Base-by-base conservation (phyloP, 2,888 invertebrate genomes). In the Lissonota sp. region DNA sequence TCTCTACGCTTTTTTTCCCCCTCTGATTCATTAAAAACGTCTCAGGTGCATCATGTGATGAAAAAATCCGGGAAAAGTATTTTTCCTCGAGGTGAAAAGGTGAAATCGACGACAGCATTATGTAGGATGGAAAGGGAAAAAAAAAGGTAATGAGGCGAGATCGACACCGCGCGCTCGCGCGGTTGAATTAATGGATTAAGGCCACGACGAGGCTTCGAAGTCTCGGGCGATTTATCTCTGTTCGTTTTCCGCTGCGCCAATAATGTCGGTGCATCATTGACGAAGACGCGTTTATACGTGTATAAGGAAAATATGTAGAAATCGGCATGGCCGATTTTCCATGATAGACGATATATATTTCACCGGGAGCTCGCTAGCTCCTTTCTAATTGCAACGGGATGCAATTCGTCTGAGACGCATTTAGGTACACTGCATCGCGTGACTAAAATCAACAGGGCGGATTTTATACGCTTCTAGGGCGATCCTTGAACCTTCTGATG, bases 351-450 rank as follows among this genome's bases (percentile, higher is more conserved):
- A n/a, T 42, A 6, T 67, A 62, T 46, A 37, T 57, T 55, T 6
- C 44, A 49, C 5, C 4, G n/a, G 14, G n/a, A 49, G 42, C 40
- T 49, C 42, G 66, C 26, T 7, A 60, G 73, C 63, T 72, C 79
- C 82, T 82, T 82, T 82, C 82, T 82, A 82, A 82, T 82, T 82
- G 76, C 79, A 72, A 49, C 55, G 75, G 26, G 71, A 66, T 44
- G 64, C 55, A 40, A 57, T 79, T 75, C 51, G 39, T 10, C 49
- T 26, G n/a, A 12, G 60, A 58, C 60, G 8, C 60, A 12, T 10
- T 44, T 69, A 55, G 53, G 53, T 37, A 12, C 12, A 26, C 26
- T 26, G 1, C 26, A 26, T 26, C 26, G 26, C 26, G 1, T 3
- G 26, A 26, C 1, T 2, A 26, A 26, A 26, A 26, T 26, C 1